Evolutionary conservation across 2,113 vertebrate species (phyloP).

Genomic region (chimpanzee (Pan troglodytes)): DNA sequence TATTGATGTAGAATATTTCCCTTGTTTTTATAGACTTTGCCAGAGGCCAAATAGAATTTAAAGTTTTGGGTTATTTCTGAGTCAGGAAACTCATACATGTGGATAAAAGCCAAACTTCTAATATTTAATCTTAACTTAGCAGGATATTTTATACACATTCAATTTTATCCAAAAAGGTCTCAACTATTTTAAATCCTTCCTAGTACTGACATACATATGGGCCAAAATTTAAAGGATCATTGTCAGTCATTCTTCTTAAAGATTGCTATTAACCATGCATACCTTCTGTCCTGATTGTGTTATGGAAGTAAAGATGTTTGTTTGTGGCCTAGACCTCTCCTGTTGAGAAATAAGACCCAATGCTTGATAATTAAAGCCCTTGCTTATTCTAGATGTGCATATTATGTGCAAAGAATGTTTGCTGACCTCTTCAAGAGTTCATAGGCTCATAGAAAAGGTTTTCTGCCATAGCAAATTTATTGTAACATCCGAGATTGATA

Average conservation of each 20-base stretch:
- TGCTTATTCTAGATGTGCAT: background rate
- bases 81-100: slow-evolving; percentile 74
- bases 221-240: slow-evolving; percentile 72
- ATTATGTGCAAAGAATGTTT: slow-evolving; percentile 60
- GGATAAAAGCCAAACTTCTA: slow-evolving; percentile 78
- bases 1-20: slow-evolving; percentile 79
- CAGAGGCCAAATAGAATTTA: slow-evolving; percentile 75
- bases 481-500: background rate
- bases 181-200: slow-evolving; percentile 74
- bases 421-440: background rate
- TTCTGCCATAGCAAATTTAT: slow-evolving; percentile 22
- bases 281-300: slow-evolving; percentile 63
- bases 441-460: background rate
- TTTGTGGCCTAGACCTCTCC: slow-evolving; percentile 70
- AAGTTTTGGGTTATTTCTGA: slow-evolving; percentile 78
- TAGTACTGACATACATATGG: slow-evolving; percentile 69
- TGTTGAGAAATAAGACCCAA: slow-evolving; percentile 51
- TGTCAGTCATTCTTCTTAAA: slow-evolving; percentile 37
- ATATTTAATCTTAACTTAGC: slow-evolving; percentile 79
- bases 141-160: slow-evolving; percentile 80
- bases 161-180: slow-evolving; percentile 76
- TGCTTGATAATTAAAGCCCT: slow-evolving; percentile 60
- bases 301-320: slow-evolving; percentile 68
- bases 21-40: slow-evolving; percentile 80
- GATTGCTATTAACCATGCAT: slow-evolving; percentile 55